Evolutionary conservation across 2,113 vertebrate genomes (phyloP).

Genomic region (Orthonyx spaldingii): DNA sequence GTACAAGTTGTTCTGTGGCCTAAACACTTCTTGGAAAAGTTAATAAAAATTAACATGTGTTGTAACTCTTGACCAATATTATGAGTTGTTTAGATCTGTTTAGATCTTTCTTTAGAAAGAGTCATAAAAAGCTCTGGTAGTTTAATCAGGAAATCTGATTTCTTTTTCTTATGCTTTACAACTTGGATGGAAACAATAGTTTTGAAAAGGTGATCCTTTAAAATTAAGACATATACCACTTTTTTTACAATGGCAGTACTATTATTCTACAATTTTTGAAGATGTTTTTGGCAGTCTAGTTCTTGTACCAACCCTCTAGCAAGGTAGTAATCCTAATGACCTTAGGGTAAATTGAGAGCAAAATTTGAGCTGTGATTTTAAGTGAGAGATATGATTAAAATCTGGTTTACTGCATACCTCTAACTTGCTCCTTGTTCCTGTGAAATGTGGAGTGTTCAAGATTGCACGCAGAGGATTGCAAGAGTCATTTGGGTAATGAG

Average conservation of each 20-base stretch:
- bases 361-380: background rate
- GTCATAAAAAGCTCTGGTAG: background rate
- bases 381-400: background rate
- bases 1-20: background rate
- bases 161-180: background rate
- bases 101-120: background rate
- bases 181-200: background rate
- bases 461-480: background rate
- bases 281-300: background rate
- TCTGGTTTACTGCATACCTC: background rate
- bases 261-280: background rate
- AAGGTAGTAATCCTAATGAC: background rate
- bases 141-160: background rate
- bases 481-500: background rate
- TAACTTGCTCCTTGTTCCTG: background rate
- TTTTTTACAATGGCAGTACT: background rate
- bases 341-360: background rate
- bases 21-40: background rate
- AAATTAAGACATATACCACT: background rate
- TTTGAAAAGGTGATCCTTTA: background rate
- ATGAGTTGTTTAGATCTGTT: background rate
- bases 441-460: background rate
- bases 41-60: background rate
- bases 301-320: background rate
- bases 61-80: background rate